Evolutionary conservation across 2,113 vertebrate species (phyloP).

Genomic region (Camelus dromedarius): DNA sequence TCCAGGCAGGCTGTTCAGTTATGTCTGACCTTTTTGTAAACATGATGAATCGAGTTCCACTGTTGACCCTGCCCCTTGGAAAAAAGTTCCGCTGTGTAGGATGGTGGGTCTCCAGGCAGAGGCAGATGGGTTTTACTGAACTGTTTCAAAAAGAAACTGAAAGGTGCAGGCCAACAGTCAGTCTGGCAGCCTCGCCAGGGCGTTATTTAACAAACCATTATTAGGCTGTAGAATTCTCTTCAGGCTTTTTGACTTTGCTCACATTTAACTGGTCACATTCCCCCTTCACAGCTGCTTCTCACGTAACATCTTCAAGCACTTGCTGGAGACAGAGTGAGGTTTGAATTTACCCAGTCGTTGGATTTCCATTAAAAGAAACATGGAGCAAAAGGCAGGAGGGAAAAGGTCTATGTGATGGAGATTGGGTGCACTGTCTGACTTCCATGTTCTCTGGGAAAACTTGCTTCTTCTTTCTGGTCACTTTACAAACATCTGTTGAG

Average conservation of each 20-base stretch:
- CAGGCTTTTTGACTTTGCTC: slow-evolving; percentile 45
- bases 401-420: not conserved
- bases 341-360: slow-evolving; percentile 52
- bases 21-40: slow-evolving; percentile 40
- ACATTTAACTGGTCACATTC: not conserved
- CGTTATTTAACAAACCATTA: slow-evolving; percentile 65
- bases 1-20: not conserved
- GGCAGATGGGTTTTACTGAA: not conserved
- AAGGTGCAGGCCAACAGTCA: slow-evolving; percentile 24
- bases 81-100: not conserved
- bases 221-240: slow-evolving; percentile 47
- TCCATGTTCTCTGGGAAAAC: slow-evolving; percentile 40
- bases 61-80: not conserved
- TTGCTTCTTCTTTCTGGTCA: slow-evolving; percentile 4
- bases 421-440: not conserved
- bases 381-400: not conserved
- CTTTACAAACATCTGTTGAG: not conserved
- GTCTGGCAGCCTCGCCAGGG: not conserved
- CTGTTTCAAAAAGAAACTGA: not conserved
- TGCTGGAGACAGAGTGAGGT: slow-evolving; percentile 11
- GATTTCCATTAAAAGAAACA: slow-evolving; percentile 58
- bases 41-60: not conserved
- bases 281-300: slow-evolving; percentile 48
- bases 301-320: slow-evolving; percentile 6
- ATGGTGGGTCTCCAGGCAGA: not conserved